Conservation (phyloP, 2,113 vertebrate genomes). For the western clawed frog (Xenopus tropicalis) region UCB_Xtro_10.0 CM004448.2:83971501-83972000, state of each 20-base stretch:
- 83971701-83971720: background rate
- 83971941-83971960: slow-evolving; percentile 3
- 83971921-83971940: background rate
- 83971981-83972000: slow-evolving; percentile 3
- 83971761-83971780: background rate
- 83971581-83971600: too few relatives aligned
- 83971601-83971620: too few relatives aligned
- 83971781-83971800: background rate
- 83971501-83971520: too few relatives aligned
- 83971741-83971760: background rate
- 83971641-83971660: too few relatives aligned
- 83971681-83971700: too few relatives aligned
- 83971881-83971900: slow-evolving; percentile 3
- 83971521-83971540: too few relatives aligned
- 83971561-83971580: too few relatives aligned
- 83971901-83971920: slow-evolving; percentile 5
- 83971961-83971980: slow-evolving; percentile 6
- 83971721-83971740: background rate
- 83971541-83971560: too few relatives aligned
- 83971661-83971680: too few relatives aligned
- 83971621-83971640: too few relatives aligned
- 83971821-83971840: background rate
- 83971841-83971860: slow-evolving; percentile 6
- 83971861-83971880: slow-evolving; percentile 3
- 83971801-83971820: background rate